A percentile compares a stretch with the other conserved stretches of the same genome.
These are phyloP conservation scores for Sesamia inferens DNA, from an alignment of 2,888 invertebrate species.

Conservation along the genomic window DNA sequence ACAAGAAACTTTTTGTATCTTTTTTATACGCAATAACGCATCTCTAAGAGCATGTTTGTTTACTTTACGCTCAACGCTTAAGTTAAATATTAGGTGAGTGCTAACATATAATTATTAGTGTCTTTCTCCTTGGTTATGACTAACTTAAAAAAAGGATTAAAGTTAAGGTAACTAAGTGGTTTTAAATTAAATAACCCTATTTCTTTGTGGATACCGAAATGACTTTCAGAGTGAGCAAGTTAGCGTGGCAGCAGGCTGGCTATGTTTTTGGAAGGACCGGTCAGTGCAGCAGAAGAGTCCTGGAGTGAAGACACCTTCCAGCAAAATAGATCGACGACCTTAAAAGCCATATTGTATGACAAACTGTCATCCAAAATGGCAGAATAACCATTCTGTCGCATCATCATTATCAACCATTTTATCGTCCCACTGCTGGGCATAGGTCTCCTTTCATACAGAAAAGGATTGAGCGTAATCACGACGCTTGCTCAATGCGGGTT, in stretches of 20 bases:
- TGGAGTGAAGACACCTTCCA: background rate
- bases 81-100: conserved; percentile 41
- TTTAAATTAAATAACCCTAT: background rate
- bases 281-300: background rate
- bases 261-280: background rate
- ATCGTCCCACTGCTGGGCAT: too few relatives aligned
- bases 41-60: conserved; percentile 47
- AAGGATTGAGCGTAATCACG: too few relatives aligned
- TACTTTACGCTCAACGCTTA: conserved; percentile 44
- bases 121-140: conserved; percentile 28
- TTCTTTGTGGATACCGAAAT: background rate
- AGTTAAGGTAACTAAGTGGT: background rate
- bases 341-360: background rate
- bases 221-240: background rate
- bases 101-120: conserved; percentile 38
- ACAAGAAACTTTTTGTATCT: conserved; percentile 14
- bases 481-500: too few relatives aligned
- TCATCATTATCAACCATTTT: too few relatives aligned
- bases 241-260: background rate
- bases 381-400: too few relatives aligned
- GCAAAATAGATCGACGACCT: background rate
- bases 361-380: too few relatives aligned
- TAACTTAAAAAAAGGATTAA: conserved; percentile 11
- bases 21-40: conserved; percentile 46
- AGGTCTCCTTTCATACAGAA: too few relatives aligned